These are phyloP conservation scores for Plutomurus gul DNA, from an alignment of 1,140 invertebrate species.

Conservation along the genomic window DNA sequence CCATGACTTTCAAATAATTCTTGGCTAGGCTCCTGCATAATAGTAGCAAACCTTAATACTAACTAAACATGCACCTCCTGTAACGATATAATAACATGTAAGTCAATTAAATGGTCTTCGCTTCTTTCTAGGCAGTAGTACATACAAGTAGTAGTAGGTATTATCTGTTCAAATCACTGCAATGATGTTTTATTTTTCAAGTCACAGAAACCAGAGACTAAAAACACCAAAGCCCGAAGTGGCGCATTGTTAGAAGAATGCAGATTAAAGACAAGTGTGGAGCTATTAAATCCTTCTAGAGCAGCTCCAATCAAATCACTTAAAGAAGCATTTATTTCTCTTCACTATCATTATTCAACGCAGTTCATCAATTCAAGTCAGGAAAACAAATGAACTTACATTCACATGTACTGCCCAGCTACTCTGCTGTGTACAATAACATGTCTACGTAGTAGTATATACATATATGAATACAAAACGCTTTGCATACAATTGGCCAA, in stretches of 20 bases:
- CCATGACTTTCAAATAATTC: too few relatives aligned
- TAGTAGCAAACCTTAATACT: too few relatives aligned
- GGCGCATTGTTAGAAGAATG: neutral
- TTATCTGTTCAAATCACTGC: too few relatives aligned
- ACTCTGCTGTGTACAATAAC: neutral
- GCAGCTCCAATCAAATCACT: constrained; percentile 23
- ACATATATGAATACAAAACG: too few relatives aligned
- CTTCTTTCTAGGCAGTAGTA: too few relatives aligned
- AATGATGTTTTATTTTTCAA: too few relatives aligned
- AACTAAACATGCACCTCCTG: too few relatives aligned
- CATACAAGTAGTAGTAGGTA: too few relatives aligned
- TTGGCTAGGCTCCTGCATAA: too few relatives aligned
- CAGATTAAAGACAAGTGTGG: constrained; percentile 11
- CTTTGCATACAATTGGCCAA: constrained; percentile 1
- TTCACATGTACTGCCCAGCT: neutral
- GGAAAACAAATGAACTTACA: neutral
- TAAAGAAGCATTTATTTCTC: constrained; percentile 25
- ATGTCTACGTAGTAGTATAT: too few relatives aligned
- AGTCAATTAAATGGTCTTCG: too few relatives aligned
- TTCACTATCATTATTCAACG: constrained; percentile 12
- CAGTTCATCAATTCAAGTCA: constrained; percentile 6
- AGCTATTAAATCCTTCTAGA: constrained; percentile 29
- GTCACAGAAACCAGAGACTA: neutral
- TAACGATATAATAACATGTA: too few relatives aligned
- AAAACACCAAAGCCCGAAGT: neutral